phyloP scores from a whole-genome alignment of 2,888 invertebrate species.

The Prosopocoilus inquinatus region DNA sequence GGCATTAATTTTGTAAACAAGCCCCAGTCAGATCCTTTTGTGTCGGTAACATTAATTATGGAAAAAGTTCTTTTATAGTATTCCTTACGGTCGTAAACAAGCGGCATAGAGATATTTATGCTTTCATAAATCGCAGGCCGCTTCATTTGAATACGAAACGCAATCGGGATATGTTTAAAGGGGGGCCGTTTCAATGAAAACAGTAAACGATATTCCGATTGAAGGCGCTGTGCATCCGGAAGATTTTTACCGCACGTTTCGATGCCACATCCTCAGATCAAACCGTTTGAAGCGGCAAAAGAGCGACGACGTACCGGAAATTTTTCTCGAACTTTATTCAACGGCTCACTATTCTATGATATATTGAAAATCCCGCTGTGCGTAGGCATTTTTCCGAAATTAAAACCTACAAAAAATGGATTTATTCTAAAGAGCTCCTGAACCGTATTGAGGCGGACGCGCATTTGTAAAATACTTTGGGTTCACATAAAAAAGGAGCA shows the following conservation, averaged over 20 bases:
- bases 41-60: constrained; percentile 17
- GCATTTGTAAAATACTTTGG: constrained; percentile 1
- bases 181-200: constrained; percentile 25
- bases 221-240: constrained; percentile 5
- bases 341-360: neutral
- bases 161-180: constrained; percentile 20
- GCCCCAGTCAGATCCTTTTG: constrained; percentile 19
- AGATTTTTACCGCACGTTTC: too few species aligned
- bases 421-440: constrained; percentile 5
- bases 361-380: constrained; percentile 8
- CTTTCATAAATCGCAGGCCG: constrained; percentile 19
- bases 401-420: constrained; percentile 14
- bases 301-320: neutral
- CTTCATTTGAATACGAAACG: constrained; percentile 23
- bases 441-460: constrained; percentile 7
- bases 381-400: constrained; percentile 22
- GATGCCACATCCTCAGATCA: too few species aligned
- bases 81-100: neutral
- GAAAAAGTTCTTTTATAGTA: neutral
- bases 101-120: constrained; percentile 15
- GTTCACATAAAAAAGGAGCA: constrained; percentile 16
- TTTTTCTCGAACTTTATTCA: neutral
- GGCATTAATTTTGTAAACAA: constrained; percentile 26
- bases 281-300: too few species aligned
- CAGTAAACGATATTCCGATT: constrained; percentile 21